These are phyloP conservation scores for Cephalopterus ornatus DNA, from an alignment of 2,113 vertebrate genomes.

Conservation along the genomic window DNA sequence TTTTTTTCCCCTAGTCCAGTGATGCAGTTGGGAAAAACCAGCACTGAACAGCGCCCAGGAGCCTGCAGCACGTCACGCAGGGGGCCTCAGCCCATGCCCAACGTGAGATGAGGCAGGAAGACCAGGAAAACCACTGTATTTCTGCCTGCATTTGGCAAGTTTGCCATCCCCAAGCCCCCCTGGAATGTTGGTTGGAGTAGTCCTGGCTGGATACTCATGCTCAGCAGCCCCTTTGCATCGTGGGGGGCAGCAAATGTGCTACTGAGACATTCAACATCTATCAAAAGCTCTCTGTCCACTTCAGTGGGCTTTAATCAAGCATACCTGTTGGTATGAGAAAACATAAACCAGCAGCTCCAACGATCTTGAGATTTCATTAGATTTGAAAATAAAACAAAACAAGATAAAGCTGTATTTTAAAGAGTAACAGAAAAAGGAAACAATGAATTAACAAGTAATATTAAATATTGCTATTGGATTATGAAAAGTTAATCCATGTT, in stretches of 20 bases:
- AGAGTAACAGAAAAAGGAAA: not conserved
- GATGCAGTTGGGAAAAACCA: not conserved
- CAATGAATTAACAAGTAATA: not conserved
- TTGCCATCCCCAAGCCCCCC: not conserved
- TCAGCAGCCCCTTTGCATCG: not conserved
- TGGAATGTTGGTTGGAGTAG: fast-evolving
- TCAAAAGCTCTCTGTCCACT: not conserved
- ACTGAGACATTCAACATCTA: not conserved
- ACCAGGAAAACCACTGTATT: not conserved
- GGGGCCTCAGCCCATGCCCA: fast-evolving
- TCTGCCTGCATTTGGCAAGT: not conserved
- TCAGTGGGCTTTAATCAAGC: not conserved
- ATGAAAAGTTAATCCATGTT: not conserved
- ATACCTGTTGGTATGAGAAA: not conserved
- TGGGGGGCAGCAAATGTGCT: fast-evolving
- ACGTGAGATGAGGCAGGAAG: not conserved
- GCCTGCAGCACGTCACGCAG: no score
- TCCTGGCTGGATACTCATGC: no score
- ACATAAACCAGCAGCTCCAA: not conserved
- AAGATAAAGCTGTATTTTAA: not conserved
- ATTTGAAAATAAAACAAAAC: not conserved
- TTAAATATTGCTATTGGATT: not conserved
- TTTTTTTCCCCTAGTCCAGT: not conserved
- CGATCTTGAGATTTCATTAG: not conserved
- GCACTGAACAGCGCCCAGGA: fast-evolving